Percentiles rank a stretch among this genome's conserved stretches.
Evolutionary conservation across 2,888 invertebrate species (phyloP).

Genomic region (Timema cristinae): DNA sequence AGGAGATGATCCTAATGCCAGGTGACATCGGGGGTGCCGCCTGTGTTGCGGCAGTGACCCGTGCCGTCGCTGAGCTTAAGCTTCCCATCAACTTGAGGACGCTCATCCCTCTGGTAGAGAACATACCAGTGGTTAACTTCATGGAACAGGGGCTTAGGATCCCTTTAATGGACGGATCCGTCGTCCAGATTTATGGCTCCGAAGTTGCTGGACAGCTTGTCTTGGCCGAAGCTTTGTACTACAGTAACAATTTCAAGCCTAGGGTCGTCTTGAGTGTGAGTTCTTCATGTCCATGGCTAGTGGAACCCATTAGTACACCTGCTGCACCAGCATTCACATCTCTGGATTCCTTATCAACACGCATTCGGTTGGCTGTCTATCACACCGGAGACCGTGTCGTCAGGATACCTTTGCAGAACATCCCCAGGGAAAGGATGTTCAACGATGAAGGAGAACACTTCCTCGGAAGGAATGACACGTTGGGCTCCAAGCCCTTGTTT

Average conservation of each 20-base stretch:
- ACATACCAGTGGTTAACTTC: conserved; percentile 54
- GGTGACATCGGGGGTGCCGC: conserved; percentile 73
- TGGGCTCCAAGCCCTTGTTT: too few relatives aligned
- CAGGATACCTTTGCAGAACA: conserved; percentile 65
- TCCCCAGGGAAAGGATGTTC: conserved; percentile 48
- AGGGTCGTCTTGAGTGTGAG: conserved; percentile 60
- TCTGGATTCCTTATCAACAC: conserved; percentile 51
- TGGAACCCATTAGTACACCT: conserved; percentile 55
- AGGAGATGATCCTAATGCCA: conserved; percentile 70
- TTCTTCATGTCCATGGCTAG: conserved; percentile 61
- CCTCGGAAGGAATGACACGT: too few relatives aligned
- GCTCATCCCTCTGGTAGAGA: too few relatives aligned
- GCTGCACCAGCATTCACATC: conserved; percentile 63
- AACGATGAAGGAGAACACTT: too few relatives aligned
- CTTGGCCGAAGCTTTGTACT: conserved; percentile 65
- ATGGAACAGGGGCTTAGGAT: conserved; percentile 68
- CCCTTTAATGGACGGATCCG: conserved; percentile 64
- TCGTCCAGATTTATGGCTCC: conserved; percentile 67
- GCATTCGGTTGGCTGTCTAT: conserved; percentile 53
- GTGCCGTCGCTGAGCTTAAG: conserved; percentile 53
- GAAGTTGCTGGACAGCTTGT: conserved; percentile 70
- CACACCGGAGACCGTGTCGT: conserved; percentile 65
- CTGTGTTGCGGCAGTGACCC: conserved; percentile 55
- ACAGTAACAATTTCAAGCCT: conserved; percentile 58
- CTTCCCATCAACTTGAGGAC: conserved; percentile 52